These are phyloP conservation scores for Philaethria dido DNA, from an alignment of 2,888 invertebrate genomes.

Conservation along the genomic window DNA sequence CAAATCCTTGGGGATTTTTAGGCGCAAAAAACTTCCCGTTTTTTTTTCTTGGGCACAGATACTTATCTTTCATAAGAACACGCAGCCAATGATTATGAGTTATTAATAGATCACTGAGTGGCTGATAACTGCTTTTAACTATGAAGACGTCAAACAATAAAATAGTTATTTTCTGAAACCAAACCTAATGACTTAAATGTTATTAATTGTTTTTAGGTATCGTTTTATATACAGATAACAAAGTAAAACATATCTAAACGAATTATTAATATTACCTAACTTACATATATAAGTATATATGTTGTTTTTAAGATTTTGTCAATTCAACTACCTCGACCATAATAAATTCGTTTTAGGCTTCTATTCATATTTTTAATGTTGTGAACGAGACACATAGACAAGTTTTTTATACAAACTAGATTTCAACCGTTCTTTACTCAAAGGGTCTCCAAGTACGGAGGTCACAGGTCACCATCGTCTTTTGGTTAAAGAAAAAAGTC, in stretches of 20 bases:
- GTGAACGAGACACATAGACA: slow-evolving; percentile 59
- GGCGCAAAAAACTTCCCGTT: slow-evolving; percentile 46
- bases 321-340: slow-evolving; percentile 60
- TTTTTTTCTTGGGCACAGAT: slow-evolving; percentile 47
- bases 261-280: neutral
- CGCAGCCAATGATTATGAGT: slow-evolving; percentile 53
- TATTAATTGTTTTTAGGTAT: neutral
- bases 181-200: too few species aligned
- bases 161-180: neutral
- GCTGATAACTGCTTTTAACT: slow-evolving; percentile 61
- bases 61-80: slow-evolving; percentile 48
- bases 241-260: too few species aligned
- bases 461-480: slow-evolving; percentile 79
- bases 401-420: slow-evolving; percentile 79
- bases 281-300: too few species aligned
- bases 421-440: slow-evolving; percentile 65
- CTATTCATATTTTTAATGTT: slow-evolving; percentile 56
- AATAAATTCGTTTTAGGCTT: slow-evolving; percentile 65
- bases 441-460: slow-evolving; percentile 63
- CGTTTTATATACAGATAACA: neutral
- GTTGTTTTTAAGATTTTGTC: too few species aligned
- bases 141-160: slow-evolving; percentile 43
- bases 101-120: slow-evolving; percentile 60
- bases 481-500: slow-evolving; percentile 77
- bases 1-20: slow-evolving; percentile 55